Evolutionary conservation across 1,140 invertebrate genomes (phyloP).

Genomic region (Pomacea maculata): DNA sequence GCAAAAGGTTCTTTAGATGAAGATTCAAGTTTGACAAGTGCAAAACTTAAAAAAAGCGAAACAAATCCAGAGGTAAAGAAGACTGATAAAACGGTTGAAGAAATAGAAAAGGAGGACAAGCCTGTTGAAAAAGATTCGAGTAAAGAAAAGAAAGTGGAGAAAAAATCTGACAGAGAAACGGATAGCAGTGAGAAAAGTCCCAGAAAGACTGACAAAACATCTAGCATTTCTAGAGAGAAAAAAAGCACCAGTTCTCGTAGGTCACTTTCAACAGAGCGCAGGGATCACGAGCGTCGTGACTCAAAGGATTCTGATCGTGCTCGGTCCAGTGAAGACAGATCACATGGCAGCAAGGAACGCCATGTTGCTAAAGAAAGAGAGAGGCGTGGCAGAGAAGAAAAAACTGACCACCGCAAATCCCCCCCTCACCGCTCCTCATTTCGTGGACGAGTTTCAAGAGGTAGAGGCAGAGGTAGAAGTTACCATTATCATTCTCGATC

Average conservation of each 20-base stretch:
- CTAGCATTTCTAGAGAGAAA: conserved; percentile 9
- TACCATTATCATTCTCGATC: conserved; percentile 5
- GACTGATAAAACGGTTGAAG: neutral
- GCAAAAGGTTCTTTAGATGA: too few species aligned
- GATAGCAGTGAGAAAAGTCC: neutral
- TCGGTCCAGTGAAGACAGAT: conserved; percentile 7
- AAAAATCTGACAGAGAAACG: neutral
- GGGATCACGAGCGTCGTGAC: neutral
- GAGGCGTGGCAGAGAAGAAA: neutral
- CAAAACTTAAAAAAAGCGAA: conserved; percentile 2
- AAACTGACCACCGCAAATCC: conserved; percentile 6
- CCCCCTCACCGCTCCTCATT: neutral
- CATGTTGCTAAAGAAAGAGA: conserved; percentile 13
- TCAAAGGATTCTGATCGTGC: conserved; percentile 20
- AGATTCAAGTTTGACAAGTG: neutral
- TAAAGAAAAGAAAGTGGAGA: conserved; percentile 8
- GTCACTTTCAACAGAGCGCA: conserved; percentile 6
- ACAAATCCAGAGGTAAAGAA: neutral
- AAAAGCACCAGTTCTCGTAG: conserved; percentile 8
- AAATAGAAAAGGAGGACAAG: neutral
- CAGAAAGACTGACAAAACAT: neutral
- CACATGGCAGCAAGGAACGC: conserved; percentile 11
- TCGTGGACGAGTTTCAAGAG: conserved; percentile 1
- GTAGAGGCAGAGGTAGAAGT: neutral
- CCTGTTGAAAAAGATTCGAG: neutral